Base-by-base conservation (phyloP, 2,797 vertebrate species). In the Myiothlypis chrysogaster region DNA sequence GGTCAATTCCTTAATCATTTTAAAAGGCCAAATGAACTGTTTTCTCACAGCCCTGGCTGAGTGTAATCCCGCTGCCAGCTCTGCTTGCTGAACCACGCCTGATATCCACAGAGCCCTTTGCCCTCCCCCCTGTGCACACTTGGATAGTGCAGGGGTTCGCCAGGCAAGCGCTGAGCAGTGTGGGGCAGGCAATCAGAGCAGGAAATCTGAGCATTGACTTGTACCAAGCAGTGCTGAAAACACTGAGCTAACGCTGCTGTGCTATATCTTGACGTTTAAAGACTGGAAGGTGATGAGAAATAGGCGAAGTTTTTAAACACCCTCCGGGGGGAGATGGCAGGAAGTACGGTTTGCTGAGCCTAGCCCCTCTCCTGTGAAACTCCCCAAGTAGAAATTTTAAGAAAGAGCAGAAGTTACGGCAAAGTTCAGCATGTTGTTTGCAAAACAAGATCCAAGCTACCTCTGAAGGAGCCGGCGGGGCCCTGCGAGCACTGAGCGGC, bases 401-500 rank as follows among this genome's bases (percentile, higher is more conserved):
- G 7, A 7, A 20, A 43, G 23, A 39, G 46, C 25, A 46, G 17
- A 83, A 91, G 19, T 6, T 19, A 13, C 0, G 4, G 46, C 49
- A 24, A 49, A 79, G 23, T 17, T 28, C 12, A 12, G 70, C 18
- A 2, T 1, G 28, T 1, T 21, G 60, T 27, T n/a, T 9, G 70
- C 63, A 34, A 52, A 46, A 34, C 19, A 52, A 46, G 47, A 57
- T 35, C 16, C 37, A 6, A 13, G 41, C 34, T 39, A 9, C 6
- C 20, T 21, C 52, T 2, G 68, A 23, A 18, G 27, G 8, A 43
- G 20, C n/a, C 7, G 19, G 10, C 28, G 4, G 32, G 28, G 43
- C 41, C 8, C 3, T 2, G 59, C 9, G 25, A 32, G 52, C 3
- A 5, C 25, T 2, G 28, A 28, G 70, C 2, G 5, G 7, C 3